Evolutionary conservation across 2,113 vertebrate species (phyloP).

Genomic region (Albula glossodonta): DNA sequence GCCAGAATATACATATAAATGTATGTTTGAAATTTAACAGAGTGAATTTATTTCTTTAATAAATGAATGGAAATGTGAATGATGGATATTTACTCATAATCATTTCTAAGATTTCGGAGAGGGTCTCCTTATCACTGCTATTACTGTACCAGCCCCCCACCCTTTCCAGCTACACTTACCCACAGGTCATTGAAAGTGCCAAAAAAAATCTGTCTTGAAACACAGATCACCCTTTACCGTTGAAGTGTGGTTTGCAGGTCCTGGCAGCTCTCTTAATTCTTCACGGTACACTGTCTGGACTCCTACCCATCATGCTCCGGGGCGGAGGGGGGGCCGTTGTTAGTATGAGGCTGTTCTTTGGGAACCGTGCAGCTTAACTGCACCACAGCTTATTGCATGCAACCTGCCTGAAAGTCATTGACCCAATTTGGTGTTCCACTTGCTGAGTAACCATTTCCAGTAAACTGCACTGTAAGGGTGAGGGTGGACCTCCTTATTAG

Average conservation of each 20-base stretch:
- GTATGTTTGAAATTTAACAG: too few species aligned
- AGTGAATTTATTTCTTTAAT: too few species aligned
- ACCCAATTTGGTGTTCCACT: not conserved
- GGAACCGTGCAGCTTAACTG: not conserved
- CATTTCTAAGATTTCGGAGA: too few species aligned
- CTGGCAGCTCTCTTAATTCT: not conserved
- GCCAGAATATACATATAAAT: not conserved
- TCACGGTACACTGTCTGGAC: not conserved
- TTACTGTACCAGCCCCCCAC: too few species aligned
- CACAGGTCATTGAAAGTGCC: too few species aligned
- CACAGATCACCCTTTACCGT: too few species aligned
- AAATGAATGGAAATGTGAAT: too few species aligned
- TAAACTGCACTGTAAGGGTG: not conserved
- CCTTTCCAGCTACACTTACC: too few species aligned
- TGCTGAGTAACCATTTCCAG: not conserved
- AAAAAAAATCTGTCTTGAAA: too few species aligned
- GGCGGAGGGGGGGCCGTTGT: too few species aligned
- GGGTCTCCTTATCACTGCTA: too few species aligned
- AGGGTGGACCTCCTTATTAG: not conserved
- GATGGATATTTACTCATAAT: too few species aligned
- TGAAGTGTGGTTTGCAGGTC: not conserved
- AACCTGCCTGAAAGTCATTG: not conserved
- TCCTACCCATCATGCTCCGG: not conserved
- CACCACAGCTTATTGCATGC: not conserved
- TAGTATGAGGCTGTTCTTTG: not conserved